Base-by-base conservation (phyloP, 2,797 vertebrate genomes). In the Leucoraja ocellata region DNA sequence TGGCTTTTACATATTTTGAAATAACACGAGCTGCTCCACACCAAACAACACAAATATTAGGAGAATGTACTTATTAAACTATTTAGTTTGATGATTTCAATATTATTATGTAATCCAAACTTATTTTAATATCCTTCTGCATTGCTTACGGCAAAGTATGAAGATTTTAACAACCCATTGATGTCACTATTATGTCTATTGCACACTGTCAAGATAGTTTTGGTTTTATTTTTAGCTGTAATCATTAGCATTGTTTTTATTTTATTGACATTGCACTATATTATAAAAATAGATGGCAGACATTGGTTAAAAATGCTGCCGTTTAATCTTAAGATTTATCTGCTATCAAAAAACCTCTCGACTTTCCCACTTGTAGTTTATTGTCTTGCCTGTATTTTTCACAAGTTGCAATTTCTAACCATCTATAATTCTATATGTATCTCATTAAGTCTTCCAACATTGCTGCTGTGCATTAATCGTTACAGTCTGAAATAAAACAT, bases 271-370 rank as follows among this genome's bases (percentile, higher is more conserved):
- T 25, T 61, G 81, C 54, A 84, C 25, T 84, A 84, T n/a, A 61
- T 61, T 84, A 84, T 84, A 61, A 84, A 84, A 84, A 61, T 84
- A 84, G 54, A 84, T 84, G 81, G 81, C 54, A 84, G 81, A n/a
- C 10, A 61, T 6, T n/a, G 54, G 25, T 25, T 54, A 84, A 61
- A 74, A 61, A 84, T 54, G 11, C 81, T 61, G 25, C 81, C 61
- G 11, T 84, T 61, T 61, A 61, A 84, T 84, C 54, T 84, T 84
- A 84, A 84, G 54, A 61, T n/a, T 84, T 84, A 84, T n/a, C 81
- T 84, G 25, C 81, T 54, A 61, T 84, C 81, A 84, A 84, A 9
- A 1, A 63, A 63, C 25, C 81, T n/a, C 54, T 28, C 5, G 11
- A n/a, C 10, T 25, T 84, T 84, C 54, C 1, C 6, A 58, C 54